Evolutionary conservation across 1,140 invertebrate species (phyloP), one percentile per base, ranked within the genome.

Genomic region (Linepithema humile): DNA sequence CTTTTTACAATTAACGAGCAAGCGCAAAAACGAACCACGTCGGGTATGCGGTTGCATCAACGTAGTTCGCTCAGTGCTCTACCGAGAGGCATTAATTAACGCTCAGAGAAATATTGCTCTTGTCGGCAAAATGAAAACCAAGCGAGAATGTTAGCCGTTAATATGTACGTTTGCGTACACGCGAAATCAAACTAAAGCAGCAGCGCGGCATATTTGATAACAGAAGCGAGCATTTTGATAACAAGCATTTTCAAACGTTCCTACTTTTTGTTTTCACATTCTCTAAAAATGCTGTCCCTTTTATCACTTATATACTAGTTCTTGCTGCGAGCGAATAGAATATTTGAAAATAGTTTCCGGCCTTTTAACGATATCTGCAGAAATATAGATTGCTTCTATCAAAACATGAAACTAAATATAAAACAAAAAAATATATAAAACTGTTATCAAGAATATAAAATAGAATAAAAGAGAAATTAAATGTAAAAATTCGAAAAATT

Each of bases 61-160:
- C 35, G 48, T 57, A 55, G 45, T 69, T 69, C 17, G 17, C 23
- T 12, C 4, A 12, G 5, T 3, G n/a, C 32, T 10, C 12, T 23
- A 69, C 1, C 74, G 20, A 50, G 29, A n/a, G 23, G 62, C 62
- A 78, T 70, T 80, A 80, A 80, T 69, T 80, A 80, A 80, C 50
- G 26, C 7, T 55, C 48, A 43, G 64, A 7, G 23, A 80, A 80
- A 69, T 80, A 80, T 59, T 70, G 64, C 35, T 57, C 6, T 40
- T 53, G 35, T 23, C 32, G 23, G 10, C 3, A 53, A 53, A 69
- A 69, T 67, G 10, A 40, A 78, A 67, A 67, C 10, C 23, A 20
- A 53, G 6, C 62, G 17, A 23, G 45, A 53, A 78, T 48, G 17
- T 69, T 78, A 32, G 23, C 17, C 3, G 32, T 78, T 67, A 78